Conservation (phyloP, 2,113 vertebrate genomes). For the Oreochromis spilurus region DNA sequence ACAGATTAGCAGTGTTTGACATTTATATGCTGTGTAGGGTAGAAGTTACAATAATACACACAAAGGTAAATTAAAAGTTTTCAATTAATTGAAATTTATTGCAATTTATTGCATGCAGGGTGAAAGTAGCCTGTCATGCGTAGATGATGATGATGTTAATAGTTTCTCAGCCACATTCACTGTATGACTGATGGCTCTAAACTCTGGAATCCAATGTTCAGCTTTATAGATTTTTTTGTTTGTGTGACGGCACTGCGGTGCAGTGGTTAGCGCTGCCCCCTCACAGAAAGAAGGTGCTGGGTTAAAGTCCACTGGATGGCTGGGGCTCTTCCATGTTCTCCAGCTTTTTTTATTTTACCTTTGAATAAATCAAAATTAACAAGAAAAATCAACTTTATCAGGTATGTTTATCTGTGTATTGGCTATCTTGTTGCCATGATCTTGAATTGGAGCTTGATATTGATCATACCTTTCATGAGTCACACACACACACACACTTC, state of each 20-base stretch:
- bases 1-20: not conserved
- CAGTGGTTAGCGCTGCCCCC: not conserved
- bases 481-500: not conserved
- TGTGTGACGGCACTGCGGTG: fast-evolving
- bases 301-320: not conserved
- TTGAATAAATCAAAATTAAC: not conserved
- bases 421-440: not conserved
- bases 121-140: not conserved
- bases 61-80: not conserved
- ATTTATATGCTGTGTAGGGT: not conserved
- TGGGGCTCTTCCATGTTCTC: not conserved
- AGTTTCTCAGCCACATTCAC: not conserved
- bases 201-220: not conserved
- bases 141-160: not conserved
- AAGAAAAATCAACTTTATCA: not conserved
- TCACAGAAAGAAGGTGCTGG: not conserved
- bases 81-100: not conserved
- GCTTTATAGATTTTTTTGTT: not conserved
- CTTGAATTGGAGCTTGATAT: not conserved
- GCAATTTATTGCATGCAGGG: not conserved
- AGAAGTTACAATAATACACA: not conserved
- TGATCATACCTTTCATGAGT: not conserved
- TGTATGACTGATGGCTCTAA: not conserved
- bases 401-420: not conserved
- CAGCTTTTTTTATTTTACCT: not conserved